phyloP scores from a whole-genome alignment of 2,888 invertebrate genomes.

The Tetranychus piercei region DNA sequence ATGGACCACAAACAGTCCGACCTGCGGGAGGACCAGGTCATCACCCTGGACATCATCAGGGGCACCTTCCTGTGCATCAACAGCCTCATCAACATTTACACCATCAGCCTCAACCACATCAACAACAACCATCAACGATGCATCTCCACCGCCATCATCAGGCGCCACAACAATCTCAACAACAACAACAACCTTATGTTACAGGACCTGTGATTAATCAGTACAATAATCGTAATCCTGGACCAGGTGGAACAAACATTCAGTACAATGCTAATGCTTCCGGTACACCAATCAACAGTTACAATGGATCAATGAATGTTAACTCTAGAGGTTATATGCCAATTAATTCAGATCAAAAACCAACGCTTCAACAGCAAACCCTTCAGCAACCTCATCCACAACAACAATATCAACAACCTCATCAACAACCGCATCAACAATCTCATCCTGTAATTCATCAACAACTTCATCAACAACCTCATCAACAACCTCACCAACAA shows the following conservation, averaged over 20 bases:
- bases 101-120: neutral
- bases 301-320: neutral
- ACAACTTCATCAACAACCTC: neutral
- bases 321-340: neutral
- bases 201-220: neutral
- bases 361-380: neutral
- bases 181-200: neutral
- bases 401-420: neutral
- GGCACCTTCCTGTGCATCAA: neutral
- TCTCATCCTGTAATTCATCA: neutral
- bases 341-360: neutral
- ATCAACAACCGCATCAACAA: neutral
- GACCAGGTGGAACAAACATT: neutral
- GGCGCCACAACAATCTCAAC: conserved; percentile 1
- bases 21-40: neutral
- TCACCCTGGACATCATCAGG: neutral
- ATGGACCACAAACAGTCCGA: neutral
- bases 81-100: conserved; percentile 1
- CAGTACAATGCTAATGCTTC: neutral
- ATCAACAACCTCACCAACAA: neutral
- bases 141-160: neutral
- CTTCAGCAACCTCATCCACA: neutral
- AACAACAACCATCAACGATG: neutral
- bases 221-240: neutral
- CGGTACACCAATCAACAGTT: neutral